Conservation (phyloP, 2,797 vertebrate species). For the Hyperoplus lanceolatus region DNA sequence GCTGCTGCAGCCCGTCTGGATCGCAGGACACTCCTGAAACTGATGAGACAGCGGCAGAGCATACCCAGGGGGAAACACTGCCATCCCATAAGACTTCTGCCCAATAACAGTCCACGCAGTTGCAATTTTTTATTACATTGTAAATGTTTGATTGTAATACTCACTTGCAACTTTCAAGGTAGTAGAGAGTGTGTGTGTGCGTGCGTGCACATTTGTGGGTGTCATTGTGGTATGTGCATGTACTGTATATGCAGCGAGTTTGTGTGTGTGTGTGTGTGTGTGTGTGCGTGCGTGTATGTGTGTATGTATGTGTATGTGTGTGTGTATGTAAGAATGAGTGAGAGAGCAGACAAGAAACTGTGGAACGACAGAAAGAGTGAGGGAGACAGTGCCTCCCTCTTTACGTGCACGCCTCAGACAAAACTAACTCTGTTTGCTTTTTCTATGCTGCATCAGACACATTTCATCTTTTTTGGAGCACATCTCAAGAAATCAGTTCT, state of each 20-base stretch:
- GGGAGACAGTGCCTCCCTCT: conserved; percentile 50
- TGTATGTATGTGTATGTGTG: conserved; percentile 42
- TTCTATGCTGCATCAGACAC: conserved; percentile 67
- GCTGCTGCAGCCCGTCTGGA: conserved; percentile 60
- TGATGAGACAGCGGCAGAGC: conserved; percentile 63
- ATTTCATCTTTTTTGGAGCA: conserved; percentile 78
- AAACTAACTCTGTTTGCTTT: conserved; percentile 56
- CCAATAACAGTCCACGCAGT: conserved; percentile 61
- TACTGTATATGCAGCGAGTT: not conserved
- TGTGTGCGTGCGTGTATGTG: conserved; percentile 36
- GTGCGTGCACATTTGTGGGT: too few relatives aligned
- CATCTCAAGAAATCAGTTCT: conserved; percentile 75
- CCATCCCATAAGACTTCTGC: conserved; percentile 68
- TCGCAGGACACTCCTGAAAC: conserved; percentile 59
- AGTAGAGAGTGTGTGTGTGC: conserved; percentile 22
- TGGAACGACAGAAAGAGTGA: conserved; percentile 57
- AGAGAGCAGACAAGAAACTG: conserved; percentile 44
- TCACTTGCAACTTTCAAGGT: conserved; percentile 60
- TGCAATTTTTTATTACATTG: conserved; percentile 66
- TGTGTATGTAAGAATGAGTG: conserved; percentile 32
- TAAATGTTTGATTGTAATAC: conserved; percentile 70
- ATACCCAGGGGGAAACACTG: conserved; percentile 64
- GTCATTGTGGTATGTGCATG: conserved; percentile 46
- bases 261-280: conserved; percentile 19
- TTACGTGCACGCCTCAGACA: conserved; percentile 63